Evolutionary conservation across 2,113 vertebrate genomes (phyloP).

Genomic region (Micromys minutus): DNA sequence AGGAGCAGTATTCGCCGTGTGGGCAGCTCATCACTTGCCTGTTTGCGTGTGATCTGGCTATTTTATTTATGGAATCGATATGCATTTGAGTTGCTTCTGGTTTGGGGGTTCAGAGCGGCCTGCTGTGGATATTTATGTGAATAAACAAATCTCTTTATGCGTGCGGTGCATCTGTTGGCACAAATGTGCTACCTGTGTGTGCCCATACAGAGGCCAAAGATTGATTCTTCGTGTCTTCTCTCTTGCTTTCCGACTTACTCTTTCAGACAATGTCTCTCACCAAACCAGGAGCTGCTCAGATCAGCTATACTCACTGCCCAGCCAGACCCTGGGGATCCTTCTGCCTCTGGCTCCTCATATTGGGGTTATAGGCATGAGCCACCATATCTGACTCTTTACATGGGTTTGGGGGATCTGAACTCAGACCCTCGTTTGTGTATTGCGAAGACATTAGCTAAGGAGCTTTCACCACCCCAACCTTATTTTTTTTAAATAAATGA

Average conservation of each 20-base stretch:
- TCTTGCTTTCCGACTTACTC: not conserved
- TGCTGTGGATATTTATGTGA: accelerated
- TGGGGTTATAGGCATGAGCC: not conserved
- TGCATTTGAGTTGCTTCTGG: too few species aligned
- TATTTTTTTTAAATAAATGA: not conserved
- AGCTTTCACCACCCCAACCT: not conserved
- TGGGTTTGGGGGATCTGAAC: not conserved
- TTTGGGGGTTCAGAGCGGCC: not conserved
- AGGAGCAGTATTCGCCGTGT: accelerated
- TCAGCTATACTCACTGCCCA: not conserved
- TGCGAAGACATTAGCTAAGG: too few species aligned
- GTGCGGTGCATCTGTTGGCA: not conserved
- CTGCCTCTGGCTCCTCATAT: not conserved
- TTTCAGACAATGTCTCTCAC: not conserved
- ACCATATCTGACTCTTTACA: not conserved
- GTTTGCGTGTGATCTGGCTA: too few species aligned
- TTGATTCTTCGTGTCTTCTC: not conserved
- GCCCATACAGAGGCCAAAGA: not conserved
- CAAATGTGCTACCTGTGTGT: too few species aligned
- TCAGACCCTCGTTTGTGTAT: not conserved
- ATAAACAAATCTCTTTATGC: accelerated
- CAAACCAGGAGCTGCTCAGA: not conserved
- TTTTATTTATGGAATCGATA: not conserved
- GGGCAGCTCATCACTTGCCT: accelerated
- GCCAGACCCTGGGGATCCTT: not conserved